Evolutionary conservation across 2,797 vertebrate genomes (phyloP).

Genomic region (Lepidocolaptes lacrymiger): DNA sequence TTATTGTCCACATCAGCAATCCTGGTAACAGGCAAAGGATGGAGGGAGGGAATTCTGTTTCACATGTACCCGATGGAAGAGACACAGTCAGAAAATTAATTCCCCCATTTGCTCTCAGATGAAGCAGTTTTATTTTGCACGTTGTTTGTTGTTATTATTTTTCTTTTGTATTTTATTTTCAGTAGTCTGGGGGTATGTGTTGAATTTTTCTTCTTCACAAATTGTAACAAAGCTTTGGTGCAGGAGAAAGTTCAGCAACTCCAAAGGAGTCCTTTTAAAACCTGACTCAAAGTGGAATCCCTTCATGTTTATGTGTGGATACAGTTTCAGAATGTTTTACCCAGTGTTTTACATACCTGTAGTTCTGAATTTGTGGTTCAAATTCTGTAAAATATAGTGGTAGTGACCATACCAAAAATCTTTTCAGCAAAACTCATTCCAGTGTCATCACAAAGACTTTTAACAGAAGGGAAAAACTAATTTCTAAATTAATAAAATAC

Average conservation of each 20-base stretch:
- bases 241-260: neutral
- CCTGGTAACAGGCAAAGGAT: neutral
- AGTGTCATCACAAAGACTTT: neutral
- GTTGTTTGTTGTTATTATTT: neutral
- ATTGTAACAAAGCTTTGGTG: neutral
- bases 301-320: neutral
- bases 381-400: neutral
- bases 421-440: neutral
- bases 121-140: neutral
- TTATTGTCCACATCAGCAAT: neutral
- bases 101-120: neutral
- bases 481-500: neutral
- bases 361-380: neutral
- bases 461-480: neutral
- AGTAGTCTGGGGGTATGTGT: neutral
- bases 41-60: neutral
- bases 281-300: neutral
- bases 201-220: neutral
- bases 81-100: neutral
- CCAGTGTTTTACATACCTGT: neutral
- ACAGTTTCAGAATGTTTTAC: neutral
- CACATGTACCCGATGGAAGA: neutral
- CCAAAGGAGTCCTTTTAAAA: neutral
- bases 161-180: neutral
- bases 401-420: neutral